Base-by-base conservation (phyloP, 1,140 invertebrate species). In the Musca vetustissima region DNA sequence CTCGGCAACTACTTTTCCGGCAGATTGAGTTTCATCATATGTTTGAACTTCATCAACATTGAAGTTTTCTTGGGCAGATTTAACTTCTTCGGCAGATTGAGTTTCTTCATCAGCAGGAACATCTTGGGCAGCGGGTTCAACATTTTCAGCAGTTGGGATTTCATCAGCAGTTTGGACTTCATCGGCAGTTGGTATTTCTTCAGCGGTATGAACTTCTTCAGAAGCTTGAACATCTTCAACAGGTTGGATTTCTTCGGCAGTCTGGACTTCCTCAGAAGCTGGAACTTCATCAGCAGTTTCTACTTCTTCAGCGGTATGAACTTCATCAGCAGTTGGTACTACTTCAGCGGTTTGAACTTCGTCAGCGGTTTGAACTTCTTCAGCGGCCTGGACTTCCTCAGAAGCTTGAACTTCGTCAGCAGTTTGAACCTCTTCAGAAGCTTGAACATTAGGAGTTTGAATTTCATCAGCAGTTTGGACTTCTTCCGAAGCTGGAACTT, bases 111-210 rank as follows among this genome's bases (percentile, higher is more conserved):
- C 64, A 47, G 28, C 50, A 19, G 22, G 65, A 0, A 32, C 6
- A 14, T 43, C 36, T 4, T 7, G 6, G 11, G 11, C 36, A 13
- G 13, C 36, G 36, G 36, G 36, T 8, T 32, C 55, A n/a, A n/a
- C 22, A 32, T 4, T 25, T 22, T 79, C 77, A 66, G 70, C 74
- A 0, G 75, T 68, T 17, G 71, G 71, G 19, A 28, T 71, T 22
- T 76, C 73, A 0, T 69, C 14, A 17, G 73, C 66, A 0, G 71
- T 64, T 19, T 77, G 74, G 0, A 76, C 77, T 0, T 72, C 49
- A 17, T 28, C 52, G 6, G 28, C 15, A 2, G 69, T 64, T 7
- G 69, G 61, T 7, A 72, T 73, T 22, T 21, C 69, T 8, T 76
- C 67, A 61, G 71, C 69, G 6, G 70, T 8, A 25, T 49, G 43